Conservation (phyloP, 2,888 invertebrate species). For the Amblyjoppa fuscipennis region DNA sequence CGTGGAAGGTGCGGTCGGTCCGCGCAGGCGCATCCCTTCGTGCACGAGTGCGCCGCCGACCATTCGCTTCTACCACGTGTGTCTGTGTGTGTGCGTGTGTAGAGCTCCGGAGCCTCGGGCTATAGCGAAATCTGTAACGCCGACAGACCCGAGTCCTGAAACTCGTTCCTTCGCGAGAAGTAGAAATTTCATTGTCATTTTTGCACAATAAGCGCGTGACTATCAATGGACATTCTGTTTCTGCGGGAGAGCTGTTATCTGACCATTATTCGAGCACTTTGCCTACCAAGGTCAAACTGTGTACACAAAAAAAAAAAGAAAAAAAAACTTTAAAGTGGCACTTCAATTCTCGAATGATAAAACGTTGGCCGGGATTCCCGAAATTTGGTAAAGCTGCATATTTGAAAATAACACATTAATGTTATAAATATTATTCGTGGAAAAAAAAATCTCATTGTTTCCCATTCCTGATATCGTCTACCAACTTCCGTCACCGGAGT, state of each 20-base stretch:
- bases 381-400: not conserved
- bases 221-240: not conserved
- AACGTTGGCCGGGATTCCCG: not conserved
- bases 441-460: too few species aligned
- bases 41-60: not conserved
- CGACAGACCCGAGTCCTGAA: not conserved
- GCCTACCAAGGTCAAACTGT: not conserved
- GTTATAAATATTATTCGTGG: too few species aligned
- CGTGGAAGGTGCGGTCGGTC: constrained; percentile 45
- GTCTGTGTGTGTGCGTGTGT: not conserved
- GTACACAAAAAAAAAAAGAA: not conserved
- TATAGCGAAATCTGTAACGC: not conserved
- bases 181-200: not conserved
- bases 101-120: not conserved
- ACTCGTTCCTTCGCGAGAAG: not conserved
- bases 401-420: not conserved
- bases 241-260: not conserved
- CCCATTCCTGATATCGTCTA: too few species aligned
- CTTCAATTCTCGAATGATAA: not conserved
- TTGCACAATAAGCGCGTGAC: not conserved
- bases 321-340: not conserved
- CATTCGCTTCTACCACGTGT: not conserved
- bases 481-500: not conserved
- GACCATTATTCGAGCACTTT: not conserved
- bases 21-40: constrained; percentile 56